Evolutionary conservation across 2,888 invertebrate genomes (phyloP).

Genomic region (Incurvaria masculella): DNA sequence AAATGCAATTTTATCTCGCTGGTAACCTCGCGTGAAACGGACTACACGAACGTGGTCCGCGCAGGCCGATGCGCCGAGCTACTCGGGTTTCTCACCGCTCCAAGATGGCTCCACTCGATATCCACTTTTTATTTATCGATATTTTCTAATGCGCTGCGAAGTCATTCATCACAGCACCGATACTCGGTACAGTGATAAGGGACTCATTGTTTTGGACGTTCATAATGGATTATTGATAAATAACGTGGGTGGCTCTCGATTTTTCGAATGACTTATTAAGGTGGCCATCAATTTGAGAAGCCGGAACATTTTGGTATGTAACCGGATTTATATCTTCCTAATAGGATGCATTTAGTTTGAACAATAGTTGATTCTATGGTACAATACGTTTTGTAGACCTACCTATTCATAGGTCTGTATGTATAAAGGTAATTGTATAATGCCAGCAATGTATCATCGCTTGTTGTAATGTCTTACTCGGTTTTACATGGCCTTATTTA

Average conservation of each 20-base stretch:
- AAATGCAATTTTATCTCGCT: too few relatives aligned
- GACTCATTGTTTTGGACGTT: conserved; percentile 48
- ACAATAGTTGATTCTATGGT: too few relatives aligned
- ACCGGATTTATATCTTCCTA: too few relatives aligned
- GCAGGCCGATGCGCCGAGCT: conserved; percentile 19
- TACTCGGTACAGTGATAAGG: conserved; percentile 40
- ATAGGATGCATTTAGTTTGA: too few relatives aligned
- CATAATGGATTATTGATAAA: conserved; percentile 57
- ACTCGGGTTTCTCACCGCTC: conserved; percentile 27
- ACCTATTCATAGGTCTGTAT: too few relatives aligned
- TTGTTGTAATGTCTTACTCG: too few relatives aligned
- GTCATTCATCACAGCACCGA: conserved; percentile 45
- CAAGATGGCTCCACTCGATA: conserved; percentile 24
- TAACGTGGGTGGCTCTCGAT: conserved; percentile 50
- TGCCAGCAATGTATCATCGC: too few relatives aligned
- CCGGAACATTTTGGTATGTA: too few relatives aligned
- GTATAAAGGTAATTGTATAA: too few relatives aligned
- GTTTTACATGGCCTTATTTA: too few relatives aligned
- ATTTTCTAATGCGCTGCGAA: conserved; percentile 46
- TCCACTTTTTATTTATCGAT: conserved; percentile 53
- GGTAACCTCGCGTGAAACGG: too few relatives aligned
- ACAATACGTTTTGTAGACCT: too few relatives aligned
- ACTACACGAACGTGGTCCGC: conserved; percentile 11
- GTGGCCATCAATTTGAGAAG: neutral
- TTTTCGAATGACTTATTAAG: neutral